Percentiles rank a stretch among this genome's conserved stretches.
Conservation (phyloP, 2,797 vertebrate genomes). For the Hybognathus amarus region DNA sequence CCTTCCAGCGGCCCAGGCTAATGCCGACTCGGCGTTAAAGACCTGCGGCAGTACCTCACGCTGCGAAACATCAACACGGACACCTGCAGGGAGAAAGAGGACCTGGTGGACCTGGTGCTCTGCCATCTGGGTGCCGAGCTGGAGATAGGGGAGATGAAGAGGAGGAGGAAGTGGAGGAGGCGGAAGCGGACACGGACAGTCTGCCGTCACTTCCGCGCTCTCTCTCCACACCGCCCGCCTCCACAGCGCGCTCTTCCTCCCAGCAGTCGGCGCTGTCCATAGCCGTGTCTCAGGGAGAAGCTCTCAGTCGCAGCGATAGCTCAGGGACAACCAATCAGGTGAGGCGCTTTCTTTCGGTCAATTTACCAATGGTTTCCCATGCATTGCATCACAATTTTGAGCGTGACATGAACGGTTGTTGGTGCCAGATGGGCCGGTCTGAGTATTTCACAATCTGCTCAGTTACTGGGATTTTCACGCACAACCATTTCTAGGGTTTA, state of each 20-base stretch:
- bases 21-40: conserved; percentile 94
- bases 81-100: conserved; percentile 95
- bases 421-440: too few relatives aligned
- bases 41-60: conserved; percentile 93
- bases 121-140: conserved; percentile 83
- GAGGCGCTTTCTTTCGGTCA: not conserved
- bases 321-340: conserved; percentile 83
- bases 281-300: conserved; percentile 84
- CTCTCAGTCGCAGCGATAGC: conserved; percentile 82
- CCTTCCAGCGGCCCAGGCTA: conserved; percentile 91
- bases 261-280: conserved; percentile 79
- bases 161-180: conserved; percentile 77
- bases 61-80: conserved; percentile 93
- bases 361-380: not conserved
- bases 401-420: too few relatives aligned
- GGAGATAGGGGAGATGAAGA: conserved; percentile 70
- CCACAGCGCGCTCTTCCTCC: conserved; percentile 76
- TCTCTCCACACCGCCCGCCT: conserved; percentile 79
- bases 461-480: too few relatives aligned
- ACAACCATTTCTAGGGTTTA: too few relatives aligned
- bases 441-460: too few relatives aligned
- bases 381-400: not conserved
- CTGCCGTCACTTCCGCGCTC: conserved; percentile 79
- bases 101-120: conserved; percentile 95
- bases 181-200: conserved; percentile 78